Evolutionary conservation across 2,113 vertebrate species (phyloP).

Genomic region (Globicephala melas): DNA sequence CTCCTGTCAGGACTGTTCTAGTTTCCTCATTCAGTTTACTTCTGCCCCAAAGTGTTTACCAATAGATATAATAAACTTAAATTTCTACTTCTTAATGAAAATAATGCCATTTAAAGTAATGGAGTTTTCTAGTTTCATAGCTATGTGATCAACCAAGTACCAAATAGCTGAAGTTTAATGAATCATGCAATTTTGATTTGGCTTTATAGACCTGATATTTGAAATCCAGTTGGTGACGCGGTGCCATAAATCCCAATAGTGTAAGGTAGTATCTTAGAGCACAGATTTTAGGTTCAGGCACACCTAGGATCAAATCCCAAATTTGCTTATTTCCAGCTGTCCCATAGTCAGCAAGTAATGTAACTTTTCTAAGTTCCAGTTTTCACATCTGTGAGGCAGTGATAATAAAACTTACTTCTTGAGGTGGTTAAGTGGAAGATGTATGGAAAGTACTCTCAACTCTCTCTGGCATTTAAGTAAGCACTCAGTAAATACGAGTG

Average conservation of each 20-base stretch:
- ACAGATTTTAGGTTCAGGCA: neutral
- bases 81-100: neutral
- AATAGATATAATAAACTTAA: neutral
- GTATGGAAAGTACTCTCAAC: neutral
- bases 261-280: no score
- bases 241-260: neutral
- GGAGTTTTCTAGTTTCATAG: neutral
- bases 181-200: neutral
- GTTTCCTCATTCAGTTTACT: conserved; percentile 31
- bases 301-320: neutral
- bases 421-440: neutral
- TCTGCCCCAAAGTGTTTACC: neutral
- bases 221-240: neutral
- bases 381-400: neutral
- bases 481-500: neutral
- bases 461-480: neutral
- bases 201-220: neutral
- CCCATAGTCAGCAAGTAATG: neutral
- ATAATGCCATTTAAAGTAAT: conserved; percentile 1
- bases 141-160: neutral
- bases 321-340: neutral
- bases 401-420: neutral
- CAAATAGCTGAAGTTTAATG: neutral
- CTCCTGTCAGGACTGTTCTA: neutral
- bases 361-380: neutral